Percentiles rank a stretch among this genome's conserved stretches.
Conservation (phyloP, 2,113 vertebrate species). For the Tachycineta bicolor region DNA sequence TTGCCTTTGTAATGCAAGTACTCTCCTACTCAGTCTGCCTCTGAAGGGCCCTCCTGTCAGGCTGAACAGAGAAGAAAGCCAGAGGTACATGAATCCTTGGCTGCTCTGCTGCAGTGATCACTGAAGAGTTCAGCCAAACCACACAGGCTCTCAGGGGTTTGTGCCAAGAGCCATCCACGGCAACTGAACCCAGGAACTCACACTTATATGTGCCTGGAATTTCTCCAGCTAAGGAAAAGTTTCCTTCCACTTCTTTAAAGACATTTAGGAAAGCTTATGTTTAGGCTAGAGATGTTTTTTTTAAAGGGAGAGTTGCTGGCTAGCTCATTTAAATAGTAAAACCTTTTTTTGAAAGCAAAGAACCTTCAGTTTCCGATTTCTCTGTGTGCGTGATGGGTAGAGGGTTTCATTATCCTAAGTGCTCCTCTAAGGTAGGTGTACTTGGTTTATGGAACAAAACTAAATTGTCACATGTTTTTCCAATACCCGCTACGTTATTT, state of each 20-base stretch:
- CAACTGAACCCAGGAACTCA: background rate
- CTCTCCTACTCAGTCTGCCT: background rate
- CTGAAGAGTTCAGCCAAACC: background rate
- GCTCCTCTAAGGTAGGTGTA: constrained; percentile 44
- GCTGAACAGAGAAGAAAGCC: background rate
- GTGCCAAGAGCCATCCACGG: rapidly evolving
- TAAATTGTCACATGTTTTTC: constrained; percentile 43
- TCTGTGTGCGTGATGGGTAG: background rate
- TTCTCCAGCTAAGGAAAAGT: background rate
- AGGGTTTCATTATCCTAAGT: constrained; percentile 36
- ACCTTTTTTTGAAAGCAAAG: background rate
- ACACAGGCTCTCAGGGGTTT: background rate
- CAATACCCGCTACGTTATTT: background rate
- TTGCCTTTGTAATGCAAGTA: background rate
- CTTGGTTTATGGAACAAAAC: constrained; percentile 33
- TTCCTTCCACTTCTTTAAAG: background rate
- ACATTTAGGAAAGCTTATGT: background rate
- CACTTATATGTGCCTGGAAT: background rate
- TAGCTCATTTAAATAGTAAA: background rate
- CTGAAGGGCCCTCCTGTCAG: background rate
- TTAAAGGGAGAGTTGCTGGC: background rate
- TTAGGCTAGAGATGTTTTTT: background rate
- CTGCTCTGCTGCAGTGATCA: background rate
- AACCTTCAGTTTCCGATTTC: background rate
- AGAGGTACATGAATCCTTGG: background rate